A percentile compares a stretch with the other conserved stretches of the same genome.
Conservation (phyloP, 1,140 invertebrate species). For the Sycophila sp. region DNA sequence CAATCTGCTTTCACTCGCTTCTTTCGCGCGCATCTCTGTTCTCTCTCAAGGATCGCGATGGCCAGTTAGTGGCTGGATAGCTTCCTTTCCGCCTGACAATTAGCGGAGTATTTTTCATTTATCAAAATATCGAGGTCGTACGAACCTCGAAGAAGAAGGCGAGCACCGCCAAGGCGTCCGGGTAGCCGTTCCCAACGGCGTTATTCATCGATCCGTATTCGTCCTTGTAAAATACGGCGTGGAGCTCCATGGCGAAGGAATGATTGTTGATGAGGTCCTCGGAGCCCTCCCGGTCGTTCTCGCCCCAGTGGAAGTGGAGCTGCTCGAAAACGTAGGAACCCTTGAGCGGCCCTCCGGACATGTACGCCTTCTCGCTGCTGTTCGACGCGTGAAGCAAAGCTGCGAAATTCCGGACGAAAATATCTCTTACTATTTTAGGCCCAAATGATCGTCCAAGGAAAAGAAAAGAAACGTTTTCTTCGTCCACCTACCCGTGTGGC, state of each 20-base stretch:
- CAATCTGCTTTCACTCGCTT: slow-evolving; percentile 3
- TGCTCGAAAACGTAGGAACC: slow-evolving; percentile 80
- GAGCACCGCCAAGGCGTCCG: slow-evolving; percentile 84
- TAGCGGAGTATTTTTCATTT: too few species aligned
- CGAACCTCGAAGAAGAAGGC: slow-evolving; percentile 84
- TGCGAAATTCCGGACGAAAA: too few species aligned
- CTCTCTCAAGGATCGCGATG: not conserved
- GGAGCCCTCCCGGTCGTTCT: slow-evolving; percentile 82
- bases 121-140: not conserved
- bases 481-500: slow-evolving; percentile 74
- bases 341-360: slow-evolving; percentile 77
- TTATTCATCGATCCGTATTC: slow-evolving; percentile 72
- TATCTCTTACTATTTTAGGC: too few species aligned
- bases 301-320: slow-evolving; percentile 85
- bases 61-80: too few species aligned
- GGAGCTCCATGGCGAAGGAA: slow-evolving; percentile 78
- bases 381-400: slow-evolving; percentile 65
- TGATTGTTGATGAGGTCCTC: slow-evolving; percentile 86
- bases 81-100: too few species aligned
- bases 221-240: slow-evolving; percentile 87
- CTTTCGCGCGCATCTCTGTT: too few species aligned
- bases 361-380: slow-evolving; percentile 65
- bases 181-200: slow-evolving; percentile 73
- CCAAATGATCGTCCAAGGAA: too few species aligned
- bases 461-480: slow-evolving; percentile 6